A percentile compares a stretch with the other conserved stretches of the same genome.
phyloP scores from a whole-genome alignment of 2,113 vertebrate species.

The Anseranas semipalmata region DNA sequence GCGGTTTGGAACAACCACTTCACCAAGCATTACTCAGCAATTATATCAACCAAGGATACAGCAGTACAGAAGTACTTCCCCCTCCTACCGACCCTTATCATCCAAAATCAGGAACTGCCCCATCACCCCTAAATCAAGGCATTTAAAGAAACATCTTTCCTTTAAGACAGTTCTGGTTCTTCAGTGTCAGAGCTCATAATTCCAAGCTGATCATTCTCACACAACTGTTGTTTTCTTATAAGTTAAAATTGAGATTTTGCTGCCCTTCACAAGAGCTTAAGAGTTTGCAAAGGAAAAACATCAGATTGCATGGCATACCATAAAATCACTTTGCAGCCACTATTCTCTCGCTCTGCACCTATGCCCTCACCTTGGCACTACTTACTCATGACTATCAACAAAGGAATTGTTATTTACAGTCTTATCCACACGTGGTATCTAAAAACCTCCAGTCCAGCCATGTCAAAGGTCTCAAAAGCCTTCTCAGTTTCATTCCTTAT shows the following conservation, averaged over 20 bases:
- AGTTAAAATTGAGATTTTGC: neutral
- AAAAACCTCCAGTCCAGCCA: neutral
- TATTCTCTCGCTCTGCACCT: neutral
- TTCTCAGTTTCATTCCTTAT: neutral
- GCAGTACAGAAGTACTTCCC: neutral
- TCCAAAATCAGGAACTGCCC: neutral
- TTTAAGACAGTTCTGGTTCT: neutral
- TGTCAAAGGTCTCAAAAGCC: neutral
- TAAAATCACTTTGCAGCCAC: neutral
- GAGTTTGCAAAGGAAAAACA: neutral
- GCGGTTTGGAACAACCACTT: neutral
- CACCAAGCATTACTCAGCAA: neutral
- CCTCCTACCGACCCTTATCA: neutral
- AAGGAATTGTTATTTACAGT: neutral
- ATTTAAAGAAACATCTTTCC: neutral
- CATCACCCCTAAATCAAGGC: neutral
- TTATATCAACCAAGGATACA: neutral
- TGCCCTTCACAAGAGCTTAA: neutral
- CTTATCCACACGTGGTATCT: neutral
- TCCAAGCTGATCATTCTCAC: neutral
- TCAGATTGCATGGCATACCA: neutral
- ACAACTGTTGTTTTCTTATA: neutral
- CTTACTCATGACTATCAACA: neutral
- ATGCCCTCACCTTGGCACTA: neutral
- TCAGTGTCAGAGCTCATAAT: neutral